Conservation (phyloP, 2,113 vertebrate species). For the Pseudonaja textilis region DNA sequence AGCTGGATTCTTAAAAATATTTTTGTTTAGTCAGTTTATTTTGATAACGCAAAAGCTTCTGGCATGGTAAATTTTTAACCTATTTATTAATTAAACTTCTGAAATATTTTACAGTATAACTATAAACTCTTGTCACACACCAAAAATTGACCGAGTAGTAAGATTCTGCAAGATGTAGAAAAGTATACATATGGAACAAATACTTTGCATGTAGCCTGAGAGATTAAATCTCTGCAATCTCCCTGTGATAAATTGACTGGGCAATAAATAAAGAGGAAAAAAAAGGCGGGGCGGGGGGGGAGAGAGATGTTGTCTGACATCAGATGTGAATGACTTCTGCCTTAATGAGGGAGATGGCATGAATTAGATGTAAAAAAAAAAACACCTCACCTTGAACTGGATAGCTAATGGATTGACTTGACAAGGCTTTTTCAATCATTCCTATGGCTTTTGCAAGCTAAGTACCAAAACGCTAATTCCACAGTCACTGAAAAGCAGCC, state of each 20-base stretch:
- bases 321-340: neutral
- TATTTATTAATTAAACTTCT: neutral
- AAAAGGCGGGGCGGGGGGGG: no score
- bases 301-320: neutral
- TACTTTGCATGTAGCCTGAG: neutral
- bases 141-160: neutral
- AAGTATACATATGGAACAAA: neutral
- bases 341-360: neutral
- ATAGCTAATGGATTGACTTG: neutral
- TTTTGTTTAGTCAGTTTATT: rapidly evolving
- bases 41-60: neutral
- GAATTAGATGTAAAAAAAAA: neutral
- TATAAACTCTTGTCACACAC: neutral
- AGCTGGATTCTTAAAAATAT: rapidly evolving
- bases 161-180: neutral
- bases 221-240: neutral
- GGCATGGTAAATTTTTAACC: neutral
- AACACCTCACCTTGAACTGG: neutral
- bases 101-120: neutral
- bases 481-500: neutral
- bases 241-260: neutral
- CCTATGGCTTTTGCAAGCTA: neutral
- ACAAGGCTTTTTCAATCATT: neutral
- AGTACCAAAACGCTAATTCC: neutral
- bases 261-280: no score